Percentiles rank a stretch among this genome's conserved stretches.
These are phyloP conservation scores for Rachycentron canadum DNA, from an alignment of 2,797 vertebrate species.

Conservation along the genomic window DNA sequence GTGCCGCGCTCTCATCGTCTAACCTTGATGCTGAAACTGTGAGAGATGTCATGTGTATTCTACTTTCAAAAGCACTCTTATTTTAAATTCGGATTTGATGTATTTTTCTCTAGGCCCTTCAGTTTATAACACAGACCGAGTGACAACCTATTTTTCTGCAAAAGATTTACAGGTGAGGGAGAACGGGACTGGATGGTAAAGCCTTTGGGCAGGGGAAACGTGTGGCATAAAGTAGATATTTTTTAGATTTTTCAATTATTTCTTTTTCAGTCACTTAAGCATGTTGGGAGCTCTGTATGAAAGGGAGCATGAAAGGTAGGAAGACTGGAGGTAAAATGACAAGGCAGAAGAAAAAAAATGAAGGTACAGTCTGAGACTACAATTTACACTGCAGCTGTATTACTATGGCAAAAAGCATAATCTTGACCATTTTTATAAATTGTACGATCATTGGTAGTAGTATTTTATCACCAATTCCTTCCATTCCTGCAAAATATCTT, in stretches of 20 bases:
- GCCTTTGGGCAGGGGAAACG: background rate
- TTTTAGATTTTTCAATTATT: background rate
- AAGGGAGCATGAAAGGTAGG: background rate
- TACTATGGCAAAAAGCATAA: background rate
- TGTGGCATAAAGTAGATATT: background rate
- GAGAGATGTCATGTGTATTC: conserved; percentile 7
- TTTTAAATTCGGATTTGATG: conserved; percentile 1
- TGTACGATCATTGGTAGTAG: background rate
- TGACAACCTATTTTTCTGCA: background rate
- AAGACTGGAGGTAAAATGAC: background rate
- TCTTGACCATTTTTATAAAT: background rate
- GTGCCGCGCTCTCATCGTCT: conserved; percentile 9
- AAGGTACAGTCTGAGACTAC: background rate
- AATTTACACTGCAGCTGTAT: background rate
- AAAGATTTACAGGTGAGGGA: background rate
- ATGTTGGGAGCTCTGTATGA: too few species aligned
- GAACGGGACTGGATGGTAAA: background rate
- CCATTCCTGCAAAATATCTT: too few species aligned
- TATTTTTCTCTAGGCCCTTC: background rate
- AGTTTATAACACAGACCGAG: background rate
- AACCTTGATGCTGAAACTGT: conserved; percentile 15
- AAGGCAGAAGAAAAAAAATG: background rate
- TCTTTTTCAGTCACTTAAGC: background rate
- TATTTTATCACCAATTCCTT: background rate
- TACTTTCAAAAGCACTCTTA: conserved; percentile 12